Evolutionary conservation across 2,113 vertebrate genomes (phyloP).

Genomic region (Recurvirostra avosetta): DNA sequence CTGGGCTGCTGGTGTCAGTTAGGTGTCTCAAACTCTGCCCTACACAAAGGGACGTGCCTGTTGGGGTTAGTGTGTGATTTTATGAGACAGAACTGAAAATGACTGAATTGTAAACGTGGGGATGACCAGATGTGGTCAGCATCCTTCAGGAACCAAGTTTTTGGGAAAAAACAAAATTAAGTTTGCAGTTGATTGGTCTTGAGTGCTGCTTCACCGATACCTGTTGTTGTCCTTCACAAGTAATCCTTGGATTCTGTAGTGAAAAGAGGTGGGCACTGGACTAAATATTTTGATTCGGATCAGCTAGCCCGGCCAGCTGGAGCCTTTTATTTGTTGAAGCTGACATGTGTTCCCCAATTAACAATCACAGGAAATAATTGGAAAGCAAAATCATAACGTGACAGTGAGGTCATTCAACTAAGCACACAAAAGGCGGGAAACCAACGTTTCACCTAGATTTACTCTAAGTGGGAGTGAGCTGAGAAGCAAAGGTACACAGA

Average conservation of each 20-base stretch:
- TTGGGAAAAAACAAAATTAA: background rate
- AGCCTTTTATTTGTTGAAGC: background rate
- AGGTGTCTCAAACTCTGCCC: background rate
- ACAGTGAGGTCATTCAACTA: background rate
- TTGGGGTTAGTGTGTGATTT: accelerated
- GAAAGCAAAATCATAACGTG: background rate
- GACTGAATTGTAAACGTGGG: background rate
- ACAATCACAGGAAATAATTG: background rate
- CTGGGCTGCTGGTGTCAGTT: background rate
- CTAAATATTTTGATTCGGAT: background rate
- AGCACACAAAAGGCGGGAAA: background rate
- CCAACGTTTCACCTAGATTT: accelerated
- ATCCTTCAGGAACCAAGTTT: background rate
- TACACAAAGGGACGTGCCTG: background rate
- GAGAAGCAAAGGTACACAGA: background rate
- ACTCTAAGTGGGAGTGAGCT: background rate
- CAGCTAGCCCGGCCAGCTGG: background rate
- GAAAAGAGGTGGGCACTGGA: background rate
- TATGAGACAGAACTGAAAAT: background rate
- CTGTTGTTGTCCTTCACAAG: background rate
- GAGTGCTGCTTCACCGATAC: background rate
- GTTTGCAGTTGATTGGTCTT: background rate
- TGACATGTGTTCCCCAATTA: background rate
- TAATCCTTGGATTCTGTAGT: background rate
- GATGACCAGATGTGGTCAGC: background rate